Evolutionary conservation across 2,888 invertebrate genomes (phyloP), one percentile per base, ranked within the genome.

Genomic region (Plagiodera versicolora): DNA sequence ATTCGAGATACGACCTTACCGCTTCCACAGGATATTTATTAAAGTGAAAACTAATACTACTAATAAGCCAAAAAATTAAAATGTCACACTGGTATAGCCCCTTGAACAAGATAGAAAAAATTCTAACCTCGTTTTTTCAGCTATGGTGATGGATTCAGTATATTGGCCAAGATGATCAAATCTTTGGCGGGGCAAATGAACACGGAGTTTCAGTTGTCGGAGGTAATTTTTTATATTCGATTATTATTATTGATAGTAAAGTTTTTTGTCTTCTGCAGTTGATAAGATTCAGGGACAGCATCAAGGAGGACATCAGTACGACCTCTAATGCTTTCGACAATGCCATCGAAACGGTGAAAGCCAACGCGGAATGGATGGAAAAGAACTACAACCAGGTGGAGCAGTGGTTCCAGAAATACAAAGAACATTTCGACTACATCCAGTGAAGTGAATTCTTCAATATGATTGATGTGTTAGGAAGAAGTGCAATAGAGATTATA

Each of bases 281-380:
- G 56, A 74, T 77, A 67, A 69, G 75, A 49, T 82, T 84, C 67
- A 76, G 76, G 61, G 72, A 76, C 20, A 74, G 75, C 53, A 77
- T 80, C 28, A 72, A 76, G 48, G 75, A 79, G 57, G 79, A 82
- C 53, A 74, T 85, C 48, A 83, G 83, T 3, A 79, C 84, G 1
- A 82, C 84, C 0, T 78, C 80, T 2, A 73, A 82, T 60, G 81
- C 84, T 0, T 82, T 85, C 56, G 77, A 83, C 46, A 83, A 82
- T 67, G 81, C 83, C 1, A 81, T 85, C 30, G 86, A 86, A 73
- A 80, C 74, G 53, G 83, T 84, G 0, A 76, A 79, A 64, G 78
- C 79, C 17, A 86, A 87, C 71, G 81, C 86, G 5, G 76, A 79
- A 52, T 87, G 87, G 87, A 85, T 85, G 82, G 75, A 82, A 50